phyloP scores from a whole-genome alignment of 1,140 invertebrate species.

The Dendrolimus kikuchii region DNA sequence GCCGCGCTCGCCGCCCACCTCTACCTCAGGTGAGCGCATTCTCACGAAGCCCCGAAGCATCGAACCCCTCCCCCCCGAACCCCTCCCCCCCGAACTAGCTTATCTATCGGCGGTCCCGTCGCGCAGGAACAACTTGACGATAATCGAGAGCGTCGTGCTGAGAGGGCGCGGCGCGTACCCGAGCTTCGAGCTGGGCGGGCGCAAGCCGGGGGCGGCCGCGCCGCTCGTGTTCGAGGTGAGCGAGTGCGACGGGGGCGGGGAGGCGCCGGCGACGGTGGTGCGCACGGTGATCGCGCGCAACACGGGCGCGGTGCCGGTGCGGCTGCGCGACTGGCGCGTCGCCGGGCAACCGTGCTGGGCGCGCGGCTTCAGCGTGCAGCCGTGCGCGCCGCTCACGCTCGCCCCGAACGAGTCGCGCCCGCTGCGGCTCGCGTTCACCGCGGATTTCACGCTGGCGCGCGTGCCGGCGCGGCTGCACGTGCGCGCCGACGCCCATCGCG shows the following conservation, averaged over 20 bases:
- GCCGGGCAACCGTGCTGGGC: slow-evolving; percentile 80
- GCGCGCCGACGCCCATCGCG: slow-evolving; percentile 66
- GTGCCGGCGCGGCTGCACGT: slow-evolving; percentile 76
- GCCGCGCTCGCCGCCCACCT: slow-evolving; percentile 28
- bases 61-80: neutral
- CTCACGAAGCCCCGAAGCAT: neutral
- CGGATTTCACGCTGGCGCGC: slow-evolving; percentile 92
- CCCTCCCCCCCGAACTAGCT: neutral
- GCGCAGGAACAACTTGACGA: slow-evolving; percentile 93
- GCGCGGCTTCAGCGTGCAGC: slow-evolving; percentile 35
- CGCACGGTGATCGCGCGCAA: slow-evolving; percentile 92
- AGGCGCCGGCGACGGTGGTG: slow-evolving; percentile 76
- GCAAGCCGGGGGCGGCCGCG: slow-evolving; percentile 82
- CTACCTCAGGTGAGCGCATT: slow-evolving; percentile 28
- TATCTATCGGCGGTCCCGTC: too few relatives aligned
- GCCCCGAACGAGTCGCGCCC: slow-evolving; percentile 87
- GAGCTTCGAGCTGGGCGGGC: slow-evolving; percentile 93
- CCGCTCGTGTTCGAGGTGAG: slow-evolving; percentile 90
- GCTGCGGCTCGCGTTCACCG: slow-evolving; percentile 93
- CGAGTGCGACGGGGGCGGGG: slow-evolving; percentile 65
- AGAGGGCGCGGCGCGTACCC: slow-evolving; percentile 88
- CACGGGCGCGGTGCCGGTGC: slow-evolving; percentile 87
- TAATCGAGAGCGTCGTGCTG: slow-evolving; percentile 88
- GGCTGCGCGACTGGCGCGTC: slow-evolving; percentile 83
- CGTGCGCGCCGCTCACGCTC: slow-evolving; percentile 83